Evolutionary conservation across 2,797 vertebrate genomes (phyloP), one percentile per base, ranked within the genome.

Genomic region (Phaenicophaeus curvirostris): DNA sequence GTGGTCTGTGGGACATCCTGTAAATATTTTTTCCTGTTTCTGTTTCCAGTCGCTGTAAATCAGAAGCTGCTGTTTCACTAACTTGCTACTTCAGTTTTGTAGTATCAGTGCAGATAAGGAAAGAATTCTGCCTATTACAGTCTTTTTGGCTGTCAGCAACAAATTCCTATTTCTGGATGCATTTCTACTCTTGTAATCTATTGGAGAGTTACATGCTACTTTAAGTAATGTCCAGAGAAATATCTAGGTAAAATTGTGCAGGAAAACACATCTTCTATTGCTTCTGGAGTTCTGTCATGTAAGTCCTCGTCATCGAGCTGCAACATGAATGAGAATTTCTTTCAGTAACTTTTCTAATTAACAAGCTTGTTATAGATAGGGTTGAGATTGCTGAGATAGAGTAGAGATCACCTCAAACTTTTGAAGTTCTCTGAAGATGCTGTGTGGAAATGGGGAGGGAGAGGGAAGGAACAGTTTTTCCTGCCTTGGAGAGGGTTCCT

Each of bases 11-110:
- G 54, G 20, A 13, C 63, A 87, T 79, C 37, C 50, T 79, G 28
- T 80, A 71, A 89, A 57, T 77, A 74, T 31, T n/a, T 31, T 89
- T 54, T 62, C 68, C 54, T 1, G 2, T 23, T 93, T 93, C 62
- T 93, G 13, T 39, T 90, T 37, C 31, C 30, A 69, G n/a, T 7
- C 58, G 35, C 42, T 95, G 50, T 93, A 94, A 95, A 94, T 85
- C 51, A 86, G 71, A 62, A 86, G 21, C 41, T 69, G 21, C 41
- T 69, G 14, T 81, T 95, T 71, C 51, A 57, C 46, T 35, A 90
- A 37, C 12, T 72, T 91, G 13, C 72, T 59, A 51, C n/a, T 83
- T 33, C 28, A 39, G 51, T 58, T 84, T 53, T 89, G 17, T 33
- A 73, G 73, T 54, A 63, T 12, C 16, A 24, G 53, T 41, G 57